Base-by-base conservation (phyloP, 2,797 vertebrate species). In the Triplophysa bombifrons region DNA sequence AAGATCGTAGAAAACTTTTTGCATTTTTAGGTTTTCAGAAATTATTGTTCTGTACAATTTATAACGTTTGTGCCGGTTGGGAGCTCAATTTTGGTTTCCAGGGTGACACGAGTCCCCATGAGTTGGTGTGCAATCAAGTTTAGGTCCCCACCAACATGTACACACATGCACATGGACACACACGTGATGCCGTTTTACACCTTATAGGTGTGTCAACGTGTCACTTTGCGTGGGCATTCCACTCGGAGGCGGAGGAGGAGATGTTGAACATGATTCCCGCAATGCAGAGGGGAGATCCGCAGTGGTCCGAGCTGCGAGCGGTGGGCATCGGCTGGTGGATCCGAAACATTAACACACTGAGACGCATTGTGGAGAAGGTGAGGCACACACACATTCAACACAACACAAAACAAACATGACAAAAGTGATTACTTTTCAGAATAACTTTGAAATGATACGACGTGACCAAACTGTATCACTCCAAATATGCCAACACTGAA, bases 191-290 rank as follows among this genome's bases (percentile, higher is more conserved):
- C 6, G 0, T 84, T 58, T 76, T 0, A 74, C 3, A 61, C 22
- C 25, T 20, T 46, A 1, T 20, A 99, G 98, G 98, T 55, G 90
- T 99, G 8, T 99, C 98, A 27, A 99, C 98, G 0, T 99, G 97
- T 87, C 97, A 99, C 91, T 99, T 99, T 91, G 98, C 98, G 1
- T 99, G 98, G 98, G 98, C 97, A 72, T 99, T 99, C 89, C 98
- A 99, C 88, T 99, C 98, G 0, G 98, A 99, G 87, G 98, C 98
- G 0, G 98, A 98, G 80, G 98, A 99, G 82, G 98, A 99, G 90
- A 82, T 97, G 88, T 94, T 99, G 85, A 98, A 97, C 90, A 98
- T 96, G 96, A 97, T 98, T 88, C 98, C 98, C 2, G 96, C 97
- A 68, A 98, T 99, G 94, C 97, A 98, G 89, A 95, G 95, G 89